phyloP scores from a whole-genome alignment of 2,797 vertebrate species.

The Sebastes minor region DNA sequence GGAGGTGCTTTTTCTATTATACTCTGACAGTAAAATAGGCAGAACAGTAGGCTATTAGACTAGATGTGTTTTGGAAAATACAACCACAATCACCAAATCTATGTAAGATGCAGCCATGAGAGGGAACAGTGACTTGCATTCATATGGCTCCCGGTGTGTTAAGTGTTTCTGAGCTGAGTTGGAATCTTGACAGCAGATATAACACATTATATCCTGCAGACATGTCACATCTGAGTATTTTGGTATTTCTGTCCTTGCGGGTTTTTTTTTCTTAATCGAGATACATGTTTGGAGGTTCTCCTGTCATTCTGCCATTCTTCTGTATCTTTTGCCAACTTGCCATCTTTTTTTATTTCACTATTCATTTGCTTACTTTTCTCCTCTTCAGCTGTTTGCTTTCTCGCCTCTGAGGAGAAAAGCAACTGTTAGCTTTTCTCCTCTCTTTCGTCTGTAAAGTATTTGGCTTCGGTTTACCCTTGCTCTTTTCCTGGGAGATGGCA shows the following conservation, averaged over 20 bases:
- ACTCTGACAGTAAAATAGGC: slow-evolving; percentile 59
- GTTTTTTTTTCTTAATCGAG: slow-evolving; percentile 25
- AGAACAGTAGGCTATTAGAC: slow-evolving; percentile 66
- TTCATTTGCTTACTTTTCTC: slow-evolving; percentile 53
- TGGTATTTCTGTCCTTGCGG: slow-evolving; percentile 9
- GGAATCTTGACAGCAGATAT: slow-evolving; percentile 44
- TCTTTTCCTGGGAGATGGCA: slow-evolving; percentile 60
- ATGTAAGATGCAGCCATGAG: slow-evolving; percentile 58
- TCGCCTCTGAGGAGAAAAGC: slow-evolving; percentile 55
- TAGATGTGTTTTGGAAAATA: slow-evolving; percentile 68
- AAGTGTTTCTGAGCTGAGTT: slow-evolving; percentile 19
- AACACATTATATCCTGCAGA: slow-evolving; percentile 22
- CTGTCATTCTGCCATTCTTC: slow-evolving; percentile 30
- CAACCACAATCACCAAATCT: slow-evolving; percentile 72
- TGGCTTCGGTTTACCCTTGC: slow-evolving; percentile 62
- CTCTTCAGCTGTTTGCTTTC: slow-evolving; percentile 51
- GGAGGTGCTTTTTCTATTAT: slow-evolving; percentile 77
- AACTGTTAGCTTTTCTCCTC: slow-evolving; percentile 51
- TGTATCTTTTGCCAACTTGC: slow-evolving; percentile 29
- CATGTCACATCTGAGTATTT: slow-evolving; percentile 32
- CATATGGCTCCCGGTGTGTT: slow-evolving; percentile 16
- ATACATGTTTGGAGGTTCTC: slow-evolving; percentile 35
- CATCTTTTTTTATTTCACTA: slow-evolving; percentile 41
- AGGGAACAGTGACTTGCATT: slow-evolving; percentile 68
- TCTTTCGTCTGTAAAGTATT: slow-evolving; percentile 52